These are phyloP conservation scores for Glossosoma conforme DNA, from an alignment of 1,140 invertebrate genomes.

Conservation along the genomic window DNA sequence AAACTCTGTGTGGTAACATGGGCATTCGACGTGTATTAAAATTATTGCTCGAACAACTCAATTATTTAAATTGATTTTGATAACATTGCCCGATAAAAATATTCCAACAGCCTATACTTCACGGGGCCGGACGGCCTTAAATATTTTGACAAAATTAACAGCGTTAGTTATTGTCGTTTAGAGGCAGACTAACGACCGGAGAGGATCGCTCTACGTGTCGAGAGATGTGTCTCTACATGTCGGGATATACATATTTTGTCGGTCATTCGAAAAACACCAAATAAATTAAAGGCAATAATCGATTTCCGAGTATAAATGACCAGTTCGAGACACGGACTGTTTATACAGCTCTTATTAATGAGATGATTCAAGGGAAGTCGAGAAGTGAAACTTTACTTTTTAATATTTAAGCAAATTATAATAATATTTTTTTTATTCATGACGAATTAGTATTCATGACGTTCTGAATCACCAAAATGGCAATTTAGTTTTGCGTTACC, in stretches of 20 bases:
- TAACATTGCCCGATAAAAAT: slow-evolving; percentile 15
- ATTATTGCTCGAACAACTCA: slow-evolving; percentile 30
- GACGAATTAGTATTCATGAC: no score
- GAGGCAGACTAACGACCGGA: background rate
- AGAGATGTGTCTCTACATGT: background rate
- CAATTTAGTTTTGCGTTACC: no score
- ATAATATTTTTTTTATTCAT: no score
- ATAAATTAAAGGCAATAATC: slow-evolving; percentile 30
- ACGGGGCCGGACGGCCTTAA: slow-evolving; percentile 11
- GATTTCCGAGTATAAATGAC: slow-evolving; percentile 23
- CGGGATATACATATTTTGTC: slow-evolving; percentile 22
- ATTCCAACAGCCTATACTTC: slow-evolving; percentile 16
- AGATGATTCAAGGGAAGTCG: no score
- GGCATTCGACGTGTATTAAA: no score
- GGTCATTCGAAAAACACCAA: slow-evolving; percentile 29
- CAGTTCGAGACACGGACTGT: slow-evolving; percentile 15
- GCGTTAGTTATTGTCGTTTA: slow-evolving; percentile 2
- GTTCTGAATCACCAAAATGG: no score
- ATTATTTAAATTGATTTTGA: slow-evolving; percentile 30
- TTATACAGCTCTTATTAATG: no score
- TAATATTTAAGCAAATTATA: no score
- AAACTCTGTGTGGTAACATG: no score
- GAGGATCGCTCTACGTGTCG: slow-evolving; percentile 5
- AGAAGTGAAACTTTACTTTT: no score
- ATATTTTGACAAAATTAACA: slow-evolving; percentile 22